Evolutionary conservation across 2,113 vertebrate genomes (phyloP), one percentile per base, ranked within the genome.

Genomic region (Corythornis vintsioides): DNA sequence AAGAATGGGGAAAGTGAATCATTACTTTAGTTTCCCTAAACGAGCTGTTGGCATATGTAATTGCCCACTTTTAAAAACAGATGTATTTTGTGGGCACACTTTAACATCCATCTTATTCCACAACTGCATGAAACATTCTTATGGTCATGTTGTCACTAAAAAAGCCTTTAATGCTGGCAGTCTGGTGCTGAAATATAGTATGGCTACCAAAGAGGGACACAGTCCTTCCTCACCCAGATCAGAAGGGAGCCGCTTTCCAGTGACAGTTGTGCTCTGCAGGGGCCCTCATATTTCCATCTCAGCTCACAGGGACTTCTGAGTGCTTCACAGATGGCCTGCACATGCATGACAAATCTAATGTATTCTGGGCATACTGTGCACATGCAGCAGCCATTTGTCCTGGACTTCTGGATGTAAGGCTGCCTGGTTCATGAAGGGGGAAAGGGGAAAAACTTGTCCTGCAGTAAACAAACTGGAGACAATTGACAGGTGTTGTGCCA

Each of bases 301-400:
- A 17, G 52, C 65, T 87, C 35, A 3, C 60, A 52, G 82, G 50
- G 55, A 31, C 63, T 83, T 38, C 63, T 2, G 52, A 88, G 80
- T 57, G 47, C 48, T 89, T 66, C 93, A 42, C 95, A 93, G 93
- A 89, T 92, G 95, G 95, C 21, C 78, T 7, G 81, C 89, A 83
- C 87, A 79, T 52, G 93, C 95, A 42, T 85, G 90, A 45, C 90
- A 61, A 56, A 92, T 52, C 71, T 56, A 83, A 67, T 57, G 66
- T 43, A 45, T 40, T 78, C 91, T 29, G 70, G 79, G 40, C 25
- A 0, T 60, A 29, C 72, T 7, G 47, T 45, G 91, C 76, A 16
- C 76, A 31, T 0, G 69, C 80, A 75, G 65, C 56, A 64, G 86
- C 57, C 43, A 40, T 73, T 71, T 67, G 83, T 89, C 53, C 94